These are phyloP conservation scores for Palythoa caribaeorum DNA, from an alignment of 92 coral and sea anemone genomes.

Conservation along the genomic window DNA sequence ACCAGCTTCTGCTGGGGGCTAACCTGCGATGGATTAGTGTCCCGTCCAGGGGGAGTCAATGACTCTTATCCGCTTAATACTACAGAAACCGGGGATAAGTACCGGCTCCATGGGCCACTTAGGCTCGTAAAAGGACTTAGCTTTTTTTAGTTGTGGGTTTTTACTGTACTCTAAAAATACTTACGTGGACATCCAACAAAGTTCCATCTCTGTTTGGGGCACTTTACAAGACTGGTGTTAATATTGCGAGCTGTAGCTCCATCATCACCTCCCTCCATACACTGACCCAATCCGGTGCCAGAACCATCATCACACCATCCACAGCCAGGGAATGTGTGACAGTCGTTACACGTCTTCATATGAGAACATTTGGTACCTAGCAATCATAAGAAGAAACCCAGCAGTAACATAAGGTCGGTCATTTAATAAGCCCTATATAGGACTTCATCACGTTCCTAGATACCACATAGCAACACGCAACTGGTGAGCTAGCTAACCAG, in stretches of 20 bases:
- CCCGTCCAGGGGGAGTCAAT: too few species aligned
- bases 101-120: too few species aligned
- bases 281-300: constrained; percentile 87
- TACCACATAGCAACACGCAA: too few species aligned
- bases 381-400: not conserved
- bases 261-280: constrained; percentile 86
- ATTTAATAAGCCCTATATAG: not conserved
- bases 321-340: constrained; percentile 97
- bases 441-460: too few species aligned
- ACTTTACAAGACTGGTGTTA: constrained; percentile 41
- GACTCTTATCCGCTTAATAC: too few species aligned
- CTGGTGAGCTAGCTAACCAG: too few species aligned
- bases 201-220: constrained; percentile 73
- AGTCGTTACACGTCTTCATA: constrained; percentile 80
- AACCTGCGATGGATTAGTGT: too few species aligned
- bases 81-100: too few species aligned
- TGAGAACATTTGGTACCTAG: constrained; percentile 76
- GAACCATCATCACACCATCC: constrained; percentile 97
- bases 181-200: constrained; percentile 92
- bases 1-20: too few species aligned
- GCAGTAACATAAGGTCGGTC: not conserved
- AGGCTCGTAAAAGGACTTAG: too few species aligned
- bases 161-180: constrained; percentile 18
- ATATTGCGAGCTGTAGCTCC: constrained; percentile 64
- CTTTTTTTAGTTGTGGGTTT: too few species aligned